Conservation (phyloP, 2,888 invertebrate genomes). For the Trachelus stipa region DNA sequence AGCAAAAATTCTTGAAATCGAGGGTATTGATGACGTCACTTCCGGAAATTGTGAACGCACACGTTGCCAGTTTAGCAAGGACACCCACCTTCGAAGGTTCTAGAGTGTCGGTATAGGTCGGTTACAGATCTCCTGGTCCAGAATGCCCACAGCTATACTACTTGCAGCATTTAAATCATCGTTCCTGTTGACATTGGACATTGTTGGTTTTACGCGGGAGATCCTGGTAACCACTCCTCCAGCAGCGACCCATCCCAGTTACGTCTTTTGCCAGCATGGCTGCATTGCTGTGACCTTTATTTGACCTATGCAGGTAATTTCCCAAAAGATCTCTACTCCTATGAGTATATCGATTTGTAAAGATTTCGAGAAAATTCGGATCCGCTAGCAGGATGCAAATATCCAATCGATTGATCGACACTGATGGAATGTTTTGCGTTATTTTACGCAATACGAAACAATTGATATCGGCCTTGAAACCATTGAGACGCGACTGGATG, state of each 20-base stretch:
- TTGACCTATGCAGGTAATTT: slow-evolving; percentile 13
- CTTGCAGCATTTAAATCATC: not conserved
- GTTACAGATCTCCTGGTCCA: too few species aligned
- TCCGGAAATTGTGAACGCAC: too few species aligned
- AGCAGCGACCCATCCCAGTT: slow-evolving; percentile 27
- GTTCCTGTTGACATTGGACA: slow-evolving; percentile 2
- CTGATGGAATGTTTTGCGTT: slow-evolving; percentile 19
- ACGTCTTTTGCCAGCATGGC: slow-evolving; percentile 19
- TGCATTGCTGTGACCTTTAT: slow-evolving; percentile 15
- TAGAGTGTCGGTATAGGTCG: too few species aligned
- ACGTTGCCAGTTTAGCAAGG: too few species aligned
- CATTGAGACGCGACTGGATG: not conserved
- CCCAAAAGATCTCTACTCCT: slow-evolving; percentile 25
- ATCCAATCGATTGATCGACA: not conserved
- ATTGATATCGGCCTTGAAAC: slow-evolving; percentile 14
- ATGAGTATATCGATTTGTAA: slow-evolving; percentile 23
- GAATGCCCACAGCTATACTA: too few species aligned
- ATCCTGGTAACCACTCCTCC: slow-evolving; percentile 7
- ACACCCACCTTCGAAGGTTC: too few species aligned
- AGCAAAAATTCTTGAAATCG: too few species aligned
- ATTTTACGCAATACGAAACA: slow-evolving; percentile 25
- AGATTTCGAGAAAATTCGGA: slow-evolving; percentile 20
- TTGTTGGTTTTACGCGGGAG: not conserved
- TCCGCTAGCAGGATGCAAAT: slow-evolving; percentile 25
- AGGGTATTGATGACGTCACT: too few species aligned